Conservation (phyloP, 2,797 vertebrate species). For the Acipenser oxyrinchus region DNA sequence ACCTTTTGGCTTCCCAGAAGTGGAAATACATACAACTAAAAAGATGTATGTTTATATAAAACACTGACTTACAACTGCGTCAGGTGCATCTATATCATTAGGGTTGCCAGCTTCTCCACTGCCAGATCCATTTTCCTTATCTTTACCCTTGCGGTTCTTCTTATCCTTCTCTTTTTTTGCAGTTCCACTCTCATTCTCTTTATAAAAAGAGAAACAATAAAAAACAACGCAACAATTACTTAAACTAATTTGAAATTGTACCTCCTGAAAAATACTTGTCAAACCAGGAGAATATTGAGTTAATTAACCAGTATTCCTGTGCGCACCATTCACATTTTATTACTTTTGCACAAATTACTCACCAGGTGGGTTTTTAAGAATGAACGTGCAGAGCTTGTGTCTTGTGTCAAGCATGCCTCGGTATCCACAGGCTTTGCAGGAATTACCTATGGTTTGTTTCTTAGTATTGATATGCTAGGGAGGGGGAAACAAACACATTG, state of each 20-base stretch:
- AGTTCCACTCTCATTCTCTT: constrained; percentile 85
- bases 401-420: constrained; percentile 97
- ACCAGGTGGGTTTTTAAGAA: constrained; percentile 99
- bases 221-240: not conserved
- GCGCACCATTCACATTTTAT: not conserved
- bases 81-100: constrained; percentile 79
- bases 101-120: constrained; percentile 64
- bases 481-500: not conserved
- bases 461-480: constrained; percentile 91
- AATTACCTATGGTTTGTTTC: constrained; percentile 98
- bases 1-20: too few relatives aligned
- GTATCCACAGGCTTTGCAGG: constrained; percentile 98
- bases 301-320: not conserved
- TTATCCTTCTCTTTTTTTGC: constrained; percentile 97
- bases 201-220: constrained; percentile 12
- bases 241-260: not conserved
- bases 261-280: not conserved
- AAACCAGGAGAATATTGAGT: not conserved
- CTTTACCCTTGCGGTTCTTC: constrained; percentile 90
- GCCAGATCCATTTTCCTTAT: constrained; percentile 92
- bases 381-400: constrained; percentile 99
- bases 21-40: not conserved
- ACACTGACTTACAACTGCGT: constrained; percentile 68
- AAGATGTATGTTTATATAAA: not conserved
- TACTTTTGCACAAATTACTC: constrained; percentile 30